Evolutionary conservation across 2,113 vertebrate genomes (phyloP), one percentile per base, ranked within the genome.

Genomic region (Physeter macrocephalus): DNA sequence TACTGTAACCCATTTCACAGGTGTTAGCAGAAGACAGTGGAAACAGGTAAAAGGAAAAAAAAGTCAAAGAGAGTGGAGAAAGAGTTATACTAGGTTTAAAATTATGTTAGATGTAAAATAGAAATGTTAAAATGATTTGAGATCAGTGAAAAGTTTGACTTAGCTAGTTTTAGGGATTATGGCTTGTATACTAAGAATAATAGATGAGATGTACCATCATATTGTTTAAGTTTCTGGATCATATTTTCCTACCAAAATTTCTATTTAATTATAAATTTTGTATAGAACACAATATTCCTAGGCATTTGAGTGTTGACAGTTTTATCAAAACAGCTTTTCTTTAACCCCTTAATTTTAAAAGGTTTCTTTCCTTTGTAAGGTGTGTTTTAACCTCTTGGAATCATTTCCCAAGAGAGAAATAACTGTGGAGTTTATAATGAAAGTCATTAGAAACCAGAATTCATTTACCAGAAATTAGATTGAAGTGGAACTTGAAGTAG

Each of bases 21-120:
- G 8, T 72, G n/a, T 87, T 72, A 90, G 46, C 29, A 80, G n/a
- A 52, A 88, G 34, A 69, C 52, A 61, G 6, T 72, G 25, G 95
- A 98, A 98, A 98, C 0, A 18, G 39, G 86, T 96, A 96, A 98
- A 98, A 98, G 61, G 36, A 49, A 49, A 1, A 15, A 15, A 1
- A 41, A 39, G 6, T 8, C 36, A 83, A 77, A 8, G 27, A 85
- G 5, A 8, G 20, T 29, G 3, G 27, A 75, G 34, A 49, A 41
- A 69, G 88, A 57, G 29, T 77, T 71, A 64, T 23, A 54, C 1
- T 20, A 74, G 27, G 57, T 93, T 88, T n/a, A 57, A 97, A 75
- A 91, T 78, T 54, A 57, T 0, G 54, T 84, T 84, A 87, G n/a
- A 52, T 31, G 1, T 54, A 64, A 95, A 91, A 95, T 62, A 49